Evolutionary conservation across 2,113 vertebrate species (phyloP).

Genomic region (Atrichornis clamosus): DNA sequence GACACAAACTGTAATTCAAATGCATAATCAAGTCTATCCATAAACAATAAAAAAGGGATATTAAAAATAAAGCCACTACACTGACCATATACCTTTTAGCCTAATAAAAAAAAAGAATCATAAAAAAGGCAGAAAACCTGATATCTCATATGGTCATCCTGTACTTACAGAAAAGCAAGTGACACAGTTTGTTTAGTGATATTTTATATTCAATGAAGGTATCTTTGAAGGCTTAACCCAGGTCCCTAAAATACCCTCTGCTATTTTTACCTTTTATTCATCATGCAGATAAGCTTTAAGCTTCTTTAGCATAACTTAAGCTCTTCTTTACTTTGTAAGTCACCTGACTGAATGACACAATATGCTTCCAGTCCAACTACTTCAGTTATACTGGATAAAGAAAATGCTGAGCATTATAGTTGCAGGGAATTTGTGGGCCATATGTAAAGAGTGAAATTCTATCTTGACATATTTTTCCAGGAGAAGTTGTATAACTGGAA

Average conservation of each 20-base stretch:
- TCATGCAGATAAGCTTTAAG: background rate
- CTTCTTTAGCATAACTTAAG: background rate
- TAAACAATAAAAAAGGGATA: background rate
- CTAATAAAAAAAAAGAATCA: background rate
- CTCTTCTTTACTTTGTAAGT: background rate
- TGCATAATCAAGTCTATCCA: background rate
- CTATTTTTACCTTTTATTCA: background rate
- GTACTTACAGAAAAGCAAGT: background rate
- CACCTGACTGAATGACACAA: background rate
- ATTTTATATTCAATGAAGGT: background rate
- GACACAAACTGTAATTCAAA: constrained; percentile 7
- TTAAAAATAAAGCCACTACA: background rate
- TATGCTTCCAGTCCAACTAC: background rate
- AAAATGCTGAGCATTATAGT: background rate
- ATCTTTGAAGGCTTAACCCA: background rate
- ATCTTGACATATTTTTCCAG: background rate
- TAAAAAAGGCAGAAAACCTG: background rate
- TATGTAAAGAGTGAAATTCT: background rate
- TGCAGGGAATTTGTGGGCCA: background rate
- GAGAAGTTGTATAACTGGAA: background rate
- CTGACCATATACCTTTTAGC: background rate
- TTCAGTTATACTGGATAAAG: background rate
- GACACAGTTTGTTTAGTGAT: background rate
- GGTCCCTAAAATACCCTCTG: background rate
- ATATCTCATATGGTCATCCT: background rate